Conservation (phyloP, 2,888 invertebrate genomes). For the Hydrotaea cyrtoneurina region DNA sequence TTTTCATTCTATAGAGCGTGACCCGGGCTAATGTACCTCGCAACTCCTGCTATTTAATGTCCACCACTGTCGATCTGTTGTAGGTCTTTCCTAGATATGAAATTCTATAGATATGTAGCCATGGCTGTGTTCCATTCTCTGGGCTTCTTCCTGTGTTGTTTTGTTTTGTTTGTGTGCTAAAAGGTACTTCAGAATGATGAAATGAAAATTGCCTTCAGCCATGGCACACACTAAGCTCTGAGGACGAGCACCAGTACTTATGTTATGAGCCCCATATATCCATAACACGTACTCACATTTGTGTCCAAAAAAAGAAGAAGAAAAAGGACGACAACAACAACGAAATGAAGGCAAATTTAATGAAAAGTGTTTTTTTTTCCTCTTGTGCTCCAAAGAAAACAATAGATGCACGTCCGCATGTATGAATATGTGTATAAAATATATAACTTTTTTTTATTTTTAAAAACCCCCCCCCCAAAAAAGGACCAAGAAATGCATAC, state of each 20-base stretch:
- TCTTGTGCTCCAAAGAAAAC: conserved; percentile 30
- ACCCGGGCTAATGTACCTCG: no score
- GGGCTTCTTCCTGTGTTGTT: not conserved
- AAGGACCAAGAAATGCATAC: not conserved
- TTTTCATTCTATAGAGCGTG: no score
- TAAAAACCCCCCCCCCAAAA: no score
- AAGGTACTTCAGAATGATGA: conserved; percentile 65
- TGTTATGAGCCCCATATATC: conserved; percentile 56
- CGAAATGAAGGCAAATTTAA: conserved; percentile 62
- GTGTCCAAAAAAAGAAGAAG: conserved; percentile 28
- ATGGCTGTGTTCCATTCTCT: not conserved
- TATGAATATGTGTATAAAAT: conserved; percentile 8
- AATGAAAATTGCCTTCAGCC: conserved; percentile 66
- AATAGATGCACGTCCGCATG: conserved; percentile 13
- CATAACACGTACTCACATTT: conserved; percentile 57
- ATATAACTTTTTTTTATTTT: conserved; percentile 3
- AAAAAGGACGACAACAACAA: conserved; percentile 26
- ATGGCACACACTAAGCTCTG: conserved; percentile 49
- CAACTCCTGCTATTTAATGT: not conserved
- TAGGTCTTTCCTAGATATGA: not conserved
- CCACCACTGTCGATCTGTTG: not conserved
- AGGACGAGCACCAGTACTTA: conserved; percentile 46
- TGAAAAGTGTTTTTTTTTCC: conserved; percentile 45
- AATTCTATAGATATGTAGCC: not conserved
- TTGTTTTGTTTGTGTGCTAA: conserved; percentile 50